A percentile compares a stretch with the other conserved stretches of the same genome.
These are phyloP conservation scores for Halocaridina rubra DNA, from an alignment of 2,888 invertebrate genomes.

Conservation along the genomic window DNA sequence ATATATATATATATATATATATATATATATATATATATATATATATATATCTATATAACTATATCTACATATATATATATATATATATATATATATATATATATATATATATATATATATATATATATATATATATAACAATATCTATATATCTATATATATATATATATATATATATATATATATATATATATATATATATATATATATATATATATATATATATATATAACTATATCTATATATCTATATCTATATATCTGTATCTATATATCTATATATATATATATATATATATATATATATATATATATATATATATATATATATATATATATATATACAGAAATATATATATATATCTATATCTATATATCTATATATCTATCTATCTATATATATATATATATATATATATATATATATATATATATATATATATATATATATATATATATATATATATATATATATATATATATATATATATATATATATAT, in stretches of 20 bases:
- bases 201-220: background rate
- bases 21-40: no score
- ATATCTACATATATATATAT: background rate
- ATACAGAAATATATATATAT: background rate
- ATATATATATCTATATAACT: background rate
- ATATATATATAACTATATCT: background rate
- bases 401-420: background rate
- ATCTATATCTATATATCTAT: background rate
- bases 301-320: background rate
- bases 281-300: background rate
- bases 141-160: background rate
- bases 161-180: slow-evolving; percentile 4
- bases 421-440: background rate
- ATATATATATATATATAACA: background rate
- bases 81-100: background rate
- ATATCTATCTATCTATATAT: background rate
- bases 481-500: background rate
- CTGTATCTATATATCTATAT: background rate
- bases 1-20: no score
- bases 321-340: background rate
- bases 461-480: background rate
- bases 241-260: background rate
- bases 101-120: background rate
- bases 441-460: background rate
- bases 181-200: background rate